phyloP scores from a whole-genome alignment of 2,113 vertebrate genomes.

The Taurulus bubalis region DNA sequence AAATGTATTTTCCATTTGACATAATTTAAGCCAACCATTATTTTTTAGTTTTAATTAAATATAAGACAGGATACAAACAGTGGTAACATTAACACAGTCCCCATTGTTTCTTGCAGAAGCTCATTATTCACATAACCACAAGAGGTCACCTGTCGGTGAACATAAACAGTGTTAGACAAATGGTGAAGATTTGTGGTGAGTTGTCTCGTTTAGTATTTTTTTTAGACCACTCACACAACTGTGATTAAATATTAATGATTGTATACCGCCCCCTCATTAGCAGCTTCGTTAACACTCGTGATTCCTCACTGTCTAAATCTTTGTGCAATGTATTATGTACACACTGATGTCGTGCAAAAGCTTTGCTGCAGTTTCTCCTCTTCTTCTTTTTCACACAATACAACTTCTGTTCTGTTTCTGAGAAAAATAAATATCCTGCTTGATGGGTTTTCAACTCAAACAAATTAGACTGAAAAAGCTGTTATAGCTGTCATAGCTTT shows the following conservation, averaged over 20 bases:
- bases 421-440: slow-evolving; percentile 2
- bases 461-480: slow-evolving; percentile 31
- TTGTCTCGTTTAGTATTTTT: not conserved
- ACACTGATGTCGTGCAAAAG: not conserved
- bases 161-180: too few species aligned
- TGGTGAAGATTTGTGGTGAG: too few species aligned
- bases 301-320: not conserved
- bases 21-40: too few species aligned
- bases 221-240: not conserved
- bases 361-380: not conserved
- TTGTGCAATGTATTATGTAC: too few species aligned
- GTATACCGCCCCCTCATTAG: not conserved
- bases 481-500: slow-evolving; percentile 9
- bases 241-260: not conserved
- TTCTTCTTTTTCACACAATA: not conserved
- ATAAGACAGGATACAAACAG: not conserved
- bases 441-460: slow-evolving; percentile 4
- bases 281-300: not conserved
- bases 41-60: too few species aligned
- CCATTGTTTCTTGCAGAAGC: not conserved
- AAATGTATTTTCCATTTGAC: too few species aligned
- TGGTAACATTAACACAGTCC: not conserved
- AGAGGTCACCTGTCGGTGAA: not conserved
- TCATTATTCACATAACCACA: not conserved
- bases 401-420: not conserved